A percentile compares a stretch with the other conserved stretches of the same genome.
Conservation (phyloP, 2,888 invertebrate genomes). For the Chrysolina americana region DNA sequence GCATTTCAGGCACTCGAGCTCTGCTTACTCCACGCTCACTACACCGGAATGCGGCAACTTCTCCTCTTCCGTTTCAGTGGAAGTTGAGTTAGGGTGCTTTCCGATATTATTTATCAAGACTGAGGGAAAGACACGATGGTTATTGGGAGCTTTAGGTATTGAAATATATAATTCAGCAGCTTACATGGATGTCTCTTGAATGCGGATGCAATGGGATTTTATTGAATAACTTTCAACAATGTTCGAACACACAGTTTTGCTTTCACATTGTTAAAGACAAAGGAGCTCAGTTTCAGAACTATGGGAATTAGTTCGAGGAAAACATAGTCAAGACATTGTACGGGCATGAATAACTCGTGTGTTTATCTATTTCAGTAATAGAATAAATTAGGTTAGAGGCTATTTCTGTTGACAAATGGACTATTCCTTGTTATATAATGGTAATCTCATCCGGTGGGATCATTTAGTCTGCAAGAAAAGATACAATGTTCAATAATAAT, state of each 20-base stretch:
- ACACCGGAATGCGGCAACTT: constrained; percentile 35
- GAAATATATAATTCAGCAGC: background rate
- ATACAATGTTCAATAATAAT: too few relatives aligned
- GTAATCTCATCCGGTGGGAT: too few relatives aligned
- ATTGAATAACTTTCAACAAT: constrained; percentile 14
- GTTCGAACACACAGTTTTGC: constrained; percentile 16
- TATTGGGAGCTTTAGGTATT: constrained; percentile 7
- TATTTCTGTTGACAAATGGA: too few relatives aligned
- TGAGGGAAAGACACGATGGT: background rate
- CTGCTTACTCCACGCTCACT: constrained; percentile 29
- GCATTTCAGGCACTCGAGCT: constrained; percentile 29
- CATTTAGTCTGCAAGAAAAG: too few relatives aligned
- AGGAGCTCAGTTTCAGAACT: constrained; percentile 4
- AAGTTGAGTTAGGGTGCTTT: constrained; percentile 40
- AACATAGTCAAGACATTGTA: background rate
- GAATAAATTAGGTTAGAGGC: background rate
- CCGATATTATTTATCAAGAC: constrained; percentile 29
- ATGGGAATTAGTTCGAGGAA: constrained; percentile 1
- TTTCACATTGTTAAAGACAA: background rate
- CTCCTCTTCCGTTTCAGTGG: constrained; percentile 39
- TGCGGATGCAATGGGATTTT: constrained; percentile 17
- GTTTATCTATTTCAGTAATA: background rate
- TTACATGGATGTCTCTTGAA: background rate
- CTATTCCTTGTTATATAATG: too few relatives aligned
- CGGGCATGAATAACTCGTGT: background rate